Percentiles rank a stretch among this genome's conserved stretches.
Conservation (phyloP, 2,113 vertebrate species). For the Rattus rattus region DNA sequence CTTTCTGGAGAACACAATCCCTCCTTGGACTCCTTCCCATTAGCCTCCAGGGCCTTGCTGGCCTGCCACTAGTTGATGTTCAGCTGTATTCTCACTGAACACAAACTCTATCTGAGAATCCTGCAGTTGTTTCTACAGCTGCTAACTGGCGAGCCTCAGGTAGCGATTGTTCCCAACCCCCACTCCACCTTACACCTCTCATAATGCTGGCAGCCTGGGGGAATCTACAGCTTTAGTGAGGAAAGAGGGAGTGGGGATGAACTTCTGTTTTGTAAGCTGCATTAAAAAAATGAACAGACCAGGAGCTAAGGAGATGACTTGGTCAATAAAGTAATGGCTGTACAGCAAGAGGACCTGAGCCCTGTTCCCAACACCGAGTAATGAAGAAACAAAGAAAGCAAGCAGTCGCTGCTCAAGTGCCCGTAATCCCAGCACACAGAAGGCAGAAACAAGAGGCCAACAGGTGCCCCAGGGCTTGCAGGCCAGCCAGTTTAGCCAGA, state of each 20-base stretch:
- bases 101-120: not conserved
- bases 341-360: not conserved
- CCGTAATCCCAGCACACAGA: not conserved
- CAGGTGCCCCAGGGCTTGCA: not conserved
- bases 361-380: not conserved
- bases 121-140: not conserved
- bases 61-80: not conserved
- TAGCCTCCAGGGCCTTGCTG: not conserved
- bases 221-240: not conserved
- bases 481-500: not conserved
- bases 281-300: not conserved
- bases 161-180: accelerated
- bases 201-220: not conserved
- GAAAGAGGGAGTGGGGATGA: not conserved
- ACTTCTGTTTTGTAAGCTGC: not conserved
- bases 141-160: not conserved
- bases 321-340: not conserved
- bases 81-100: not conserved
- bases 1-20: constrained; percentile 84
- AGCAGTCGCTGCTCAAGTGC: not conserved
- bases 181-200: not conserved
- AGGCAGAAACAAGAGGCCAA: not conserved
- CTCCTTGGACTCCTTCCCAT: not conserved
- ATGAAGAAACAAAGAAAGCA: not conserved
- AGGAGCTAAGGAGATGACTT: not conserved